These are phyloP conservation scores for Sterrhoptilus dennistouni DNA, from an alignment of 2,113 vertebrate species.

Conservation along the genomic window DNA sequence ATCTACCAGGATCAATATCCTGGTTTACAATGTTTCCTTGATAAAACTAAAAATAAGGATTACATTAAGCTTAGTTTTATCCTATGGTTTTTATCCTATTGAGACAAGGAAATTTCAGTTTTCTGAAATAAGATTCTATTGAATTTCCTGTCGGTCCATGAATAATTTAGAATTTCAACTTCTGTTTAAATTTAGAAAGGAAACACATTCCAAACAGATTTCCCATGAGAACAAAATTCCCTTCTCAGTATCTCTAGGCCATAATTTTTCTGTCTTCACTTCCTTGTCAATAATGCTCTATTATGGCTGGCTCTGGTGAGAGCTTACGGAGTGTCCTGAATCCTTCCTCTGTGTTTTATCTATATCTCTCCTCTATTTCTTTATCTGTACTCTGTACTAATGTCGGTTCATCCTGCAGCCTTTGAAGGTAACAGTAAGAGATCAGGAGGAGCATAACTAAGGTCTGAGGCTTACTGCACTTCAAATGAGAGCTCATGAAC, in stretches of 20 bases:
- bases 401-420: neutral
- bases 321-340: neutral
- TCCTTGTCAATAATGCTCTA: neutral
- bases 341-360: neutral
- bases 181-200: neutral
- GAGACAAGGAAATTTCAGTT: neutral
- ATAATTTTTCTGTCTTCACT: neutral
- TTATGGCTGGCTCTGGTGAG: neutral
- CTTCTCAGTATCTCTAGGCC: neutral
- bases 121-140: neutral
- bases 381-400: neutral
- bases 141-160: neutral
- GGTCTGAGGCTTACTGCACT: neutral
- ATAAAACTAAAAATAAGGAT: neutral
- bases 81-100: neutral
- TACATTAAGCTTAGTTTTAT: neutral
- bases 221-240: neutral
- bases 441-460: neutral
- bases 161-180: neutral
- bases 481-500: neutral
- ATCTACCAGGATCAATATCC: neutral
- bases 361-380: neutral
- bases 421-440: slow-evolving; percentile 1
- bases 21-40: neutral
- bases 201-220: neutral